Conservation (phyloP, 2,797 vertebrate species). For the Anabas testudineus region DNA sequence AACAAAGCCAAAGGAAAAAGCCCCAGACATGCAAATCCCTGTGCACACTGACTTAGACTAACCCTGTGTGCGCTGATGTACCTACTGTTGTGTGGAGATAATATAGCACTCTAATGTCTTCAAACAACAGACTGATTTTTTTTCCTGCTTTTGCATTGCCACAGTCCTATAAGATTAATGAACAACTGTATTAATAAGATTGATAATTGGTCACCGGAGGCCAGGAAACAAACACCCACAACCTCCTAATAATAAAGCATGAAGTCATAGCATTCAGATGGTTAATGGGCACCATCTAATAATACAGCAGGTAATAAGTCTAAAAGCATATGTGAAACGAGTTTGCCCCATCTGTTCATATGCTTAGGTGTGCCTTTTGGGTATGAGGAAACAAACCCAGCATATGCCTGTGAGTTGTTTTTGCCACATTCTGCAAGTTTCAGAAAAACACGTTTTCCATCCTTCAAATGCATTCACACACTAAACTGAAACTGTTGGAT, state of each 20-base stretch:
- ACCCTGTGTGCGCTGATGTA: constrained; percentile 4
- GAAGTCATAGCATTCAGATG: constrained; percentile 7
- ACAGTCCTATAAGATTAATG: constrained; percentile 15
- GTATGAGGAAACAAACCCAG: not conserved
- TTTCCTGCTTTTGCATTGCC: constrained; percentile 7
- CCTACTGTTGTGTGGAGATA: too few relatives aligned
- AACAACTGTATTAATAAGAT: constrained; percentile 25
- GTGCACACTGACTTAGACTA: constrained; percentile 8
- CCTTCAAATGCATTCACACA: not conserved
- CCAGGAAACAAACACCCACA: not conserved
- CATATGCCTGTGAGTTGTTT: not conserved
- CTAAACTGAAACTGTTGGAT: not conserved
- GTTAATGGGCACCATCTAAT: not conserved
- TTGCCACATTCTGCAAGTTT: not conserved
- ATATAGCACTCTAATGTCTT: not conserved
- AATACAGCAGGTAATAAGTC: not conserved
- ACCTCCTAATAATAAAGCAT: constrained; percentile 4
- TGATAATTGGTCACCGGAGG: constrained; percentile 41
- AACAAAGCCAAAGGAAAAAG: constrained; percentile 40
- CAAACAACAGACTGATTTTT: not conserved
- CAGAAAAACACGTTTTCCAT: not conserved
- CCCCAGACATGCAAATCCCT: constrained; percentile 34
- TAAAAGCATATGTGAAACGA: constrained; percentile 17
- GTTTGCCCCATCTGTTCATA: constrained; percentile 14
- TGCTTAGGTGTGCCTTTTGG: not conserved